Evolutionary conservation across 1,140 invertebrate species (phyloP), one percentile per base, ranked within the genome.

Genomic region (Apolygus lucorum): DNA sequence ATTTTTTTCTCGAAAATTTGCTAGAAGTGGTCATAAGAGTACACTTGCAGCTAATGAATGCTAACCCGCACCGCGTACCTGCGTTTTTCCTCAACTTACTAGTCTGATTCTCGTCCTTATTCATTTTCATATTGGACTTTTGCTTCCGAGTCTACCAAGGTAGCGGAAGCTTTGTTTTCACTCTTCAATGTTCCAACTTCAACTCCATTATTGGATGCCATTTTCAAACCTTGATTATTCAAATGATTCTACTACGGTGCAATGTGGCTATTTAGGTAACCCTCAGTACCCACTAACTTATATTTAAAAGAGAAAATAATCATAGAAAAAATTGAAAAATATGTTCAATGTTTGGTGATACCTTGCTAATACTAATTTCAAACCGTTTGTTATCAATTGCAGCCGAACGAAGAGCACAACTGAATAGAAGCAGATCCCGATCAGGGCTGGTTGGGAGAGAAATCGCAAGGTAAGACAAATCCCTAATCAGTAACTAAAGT

Each of bases 341-440:
- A 11, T n/a, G n/a, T 24, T 2, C 22, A 2, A 14, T n/a, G 21
- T 13, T 8, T n/a, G 22, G 49, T n/a, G 21, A n/a, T 11, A 21
- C 2, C n/a, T 8, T 49, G 17, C 34, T 11, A 49, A 49, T 49
- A 17, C 34, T 49, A 11, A 11, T 49, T 11, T 49, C 8, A 49
- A 49, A 29, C 2, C 2, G 2, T 13, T 72, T 29, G 69, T 76
- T 76, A 72, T 76, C 63, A 76, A 82, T 82, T 81, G 42, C 77
- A 91, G 91, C 90, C 77, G 92, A 94, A 81, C 82, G 90, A 78
- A 82, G 91, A 78, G 91, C 92, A 21, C 91, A 93, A 79, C 79
- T 95, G 70, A 92, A 91, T 77, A 80, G 92, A 73, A 93, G 90
- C 75, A 81, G 92, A 71, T 93, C 91, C 2, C 81, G 91, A 72